phyloP scores from a whole-genome alignment of 2,797 vertebrate genomes.

The Melanotaenia parkinsoni region DNA sequence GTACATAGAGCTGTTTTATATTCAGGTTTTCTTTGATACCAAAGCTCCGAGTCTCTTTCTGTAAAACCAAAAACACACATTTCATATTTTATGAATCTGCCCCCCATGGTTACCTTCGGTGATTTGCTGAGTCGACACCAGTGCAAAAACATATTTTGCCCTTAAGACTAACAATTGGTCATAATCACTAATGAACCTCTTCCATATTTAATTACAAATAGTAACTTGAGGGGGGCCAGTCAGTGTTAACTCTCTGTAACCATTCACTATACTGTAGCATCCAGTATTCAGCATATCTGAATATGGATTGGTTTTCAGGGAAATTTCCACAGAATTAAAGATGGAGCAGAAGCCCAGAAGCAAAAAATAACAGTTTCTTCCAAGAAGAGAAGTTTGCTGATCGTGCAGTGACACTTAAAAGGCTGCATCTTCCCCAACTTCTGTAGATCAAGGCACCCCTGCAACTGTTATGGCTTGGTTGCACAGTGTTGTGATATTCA shows the following conservation, averaged over 20 bases:
- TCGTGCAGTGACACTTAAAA: constrained; percentile 9
- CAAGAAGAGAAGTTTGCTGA: constrained; percentile 53
- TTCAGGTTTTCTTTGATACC: constrained; percentile 11
- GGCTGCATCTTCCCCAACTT: background rate
- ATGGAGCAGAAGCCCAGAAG: constrained; percentile 26
- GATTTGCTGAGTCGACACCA: constrained; percentile 64
- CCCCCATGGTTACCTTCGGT: constrained; percentile 55
- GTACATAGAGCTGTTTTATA: constrained; percentile 21
- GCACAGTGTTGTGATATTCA: background rate
- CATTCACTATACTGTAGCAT: constrained; percentile 50
- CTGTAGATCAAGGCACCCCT: background rate
- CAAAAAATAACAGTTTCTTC: constrained; percentile 26
- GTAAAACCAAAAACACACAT: constrained; percentile 30
- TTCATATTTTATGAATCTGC: constrained; percentile 70
- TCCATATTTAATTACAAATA: constrained; percentile 71
- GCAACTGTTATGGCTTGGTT: background rate
- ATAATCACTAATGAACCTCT: constrained; percentile 76
- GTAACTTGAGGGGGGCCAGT: constrained; percentile 71
- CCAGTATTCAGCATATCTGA: constrained; percentile 66
- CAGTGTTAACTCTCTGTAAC: constrained; percentile 57
- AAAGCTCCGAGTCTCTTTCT: constrained; percentile 10
- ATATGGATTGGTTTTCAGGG: constrained; percentile 36
- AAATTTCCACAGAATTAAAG: constrained; percentile 42
- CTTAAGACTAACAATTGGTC: constrained; percentile 60
- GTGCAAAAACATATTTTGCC: constrained; percentile 69